Evolutionary conservation across 2,888 invertebrate species (phyloP).

Genomic region (Xylota segnis): DNA sequence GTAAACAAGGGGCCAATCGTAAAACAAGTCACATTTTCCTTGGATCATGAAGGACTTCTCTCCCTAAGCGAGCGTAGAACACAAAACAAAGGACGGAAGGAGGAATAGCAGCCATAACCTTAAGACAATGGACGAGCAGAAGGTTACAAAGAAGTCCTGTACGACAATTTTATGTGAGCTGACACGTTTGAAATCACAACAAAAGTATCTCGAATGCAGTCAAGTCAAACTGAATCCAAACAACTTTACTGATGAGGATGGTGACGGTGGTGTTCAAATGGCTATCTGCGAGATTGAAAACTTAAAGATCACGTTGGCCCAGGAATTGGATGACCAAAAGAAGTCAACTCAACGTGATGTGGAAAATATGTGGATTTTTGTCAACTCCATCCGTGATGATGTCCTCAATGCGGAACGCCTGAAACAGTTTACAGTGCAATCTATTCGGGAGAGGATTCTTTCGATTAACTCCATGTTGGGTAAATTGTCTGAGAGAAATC

Average conservation of each 20-base stretch:
- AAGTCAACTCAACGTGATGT: slow-evolving; percentile 78
- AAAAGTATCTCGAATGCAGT: slow-evolving; percentile 84
- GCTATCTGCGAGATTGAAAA: slow-evolving; percentile 81
- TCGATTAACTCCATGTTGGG: slow-evolving; percentile 80
- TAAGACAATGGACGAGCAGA: slow-evolving; percentile 61
- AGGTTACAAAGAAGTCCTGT: slow-evolving; percentile 77
- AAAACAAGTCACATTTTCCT: slow-evolving; percentile 74
- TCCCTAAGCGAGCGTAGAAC: slow-evolving; percentile 40
- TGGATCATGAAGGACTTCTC: slow-evolving; percentile 60
- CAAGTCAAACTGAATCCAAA: slow-evolving; percentile 82
- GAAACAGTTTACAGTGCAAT: slow-evolving; percentile 79
- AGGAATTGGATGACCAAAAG: slow-evolving; percentile 78
- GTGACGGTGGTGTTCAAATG: slow-evolving; percentile 26
- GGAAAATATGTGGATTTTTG: slow-evolving; percentile 81
- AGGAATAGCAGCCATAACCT: slow-evolving; percentile 33
- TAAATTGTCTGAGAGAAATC: slow-evolving; percentile 80
- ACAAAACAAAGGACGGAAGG: slow-evolving; percentile 77
- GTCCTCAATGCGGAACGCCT: slow-evolving; percentile 80
- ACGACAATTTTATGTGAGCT: slow-evolving; percentile 82
- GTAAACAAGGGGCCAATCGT: slow-evolving; percentile 80
- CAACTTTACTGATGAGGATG: slow-evolving; percentile 78
- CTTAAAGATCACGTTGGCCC: slow-evolving; percentile 79
- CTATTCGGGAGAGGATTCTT: slow-evolving; percentile 81
- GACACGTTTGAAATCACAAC: slow-evolving; percentile 83
- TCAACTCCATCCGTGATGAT: slow-evolving; percentile 81